Percentiles rank a stretch among this genome's conserved stretches.
Evolutionary conservation across 1,140 invertebrate genomes (phyloP).

Genomic region (Dendrolimus punctatus): DNA sequence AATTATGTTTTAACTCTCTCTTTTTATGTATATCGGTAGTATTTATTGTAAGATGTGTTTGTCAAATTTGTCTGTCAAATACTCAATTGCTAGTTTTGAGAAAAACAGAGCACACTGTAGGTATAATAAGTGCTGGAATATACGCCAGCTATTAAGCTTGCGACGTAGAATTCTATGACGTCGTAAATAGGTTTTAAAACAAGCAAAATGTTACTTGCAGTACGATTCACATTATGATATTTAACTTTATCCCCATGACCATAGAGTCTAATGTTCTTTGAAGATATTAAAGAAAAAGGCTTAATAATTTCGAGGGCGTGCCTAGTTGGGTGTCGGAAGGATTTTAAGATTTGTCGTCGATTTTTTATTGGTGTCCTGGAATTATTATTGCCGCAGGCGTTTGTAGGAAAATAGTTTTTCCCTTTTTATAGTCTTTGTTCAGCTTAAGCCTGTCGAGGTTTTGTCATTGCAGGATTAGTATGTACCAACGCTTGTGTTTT

Average conservation of each 20-base stretch:
- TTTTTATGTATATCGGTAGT: too few relatives aligned
- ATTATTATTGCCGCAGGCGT: constrained; percentile 52
- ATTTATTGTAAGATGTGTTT: too few relatives aligned
- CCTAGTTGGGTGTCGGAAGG: constrained; percentile 58
- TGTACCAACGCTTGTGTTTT: background rate
- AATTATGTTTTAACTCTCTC: too few relatives aligned
- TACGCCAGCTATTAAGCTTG: constrained; percentile 39
- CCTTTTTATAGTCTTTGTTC: background rate
- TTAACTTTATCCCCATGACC: constrained; percentile 1
- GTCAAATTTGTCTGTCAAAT: too few relatives aligned
- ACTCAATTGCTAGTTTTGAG: constrained; percentile 7
- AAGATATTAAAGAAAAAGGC: constrained; percentile 29
- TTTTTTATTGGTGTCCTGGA: constrained; percentile 61
- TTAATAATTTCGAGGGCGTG: constrained; percentile 70
- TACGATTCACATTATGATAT: constrained; percentile 7
- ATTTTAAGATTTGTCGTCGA: constrained; percentile 61
- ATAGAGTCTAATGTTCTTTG: constrained; percentile 23
- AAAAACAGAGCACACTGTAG: constrained; percentile 18
- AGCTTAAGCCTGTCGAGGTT: too few relatives aligned
- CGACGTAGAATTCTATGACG: constrained; percentile 62
- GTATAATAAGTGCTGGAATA: too few relatives aligned
- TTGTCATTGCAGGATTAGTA: background rate
- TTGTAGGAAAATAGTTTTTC: constrained; percentile 47
- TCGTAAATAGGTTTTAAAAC: constrained; percentile 53
- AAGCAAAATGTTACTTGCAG: constrained; percentile 26